These are phyloP conservation scores for Phortica variegata DNA, from an alignment of 1,140 invertebrate genomes.

Conservation along the genomic window DNA sequence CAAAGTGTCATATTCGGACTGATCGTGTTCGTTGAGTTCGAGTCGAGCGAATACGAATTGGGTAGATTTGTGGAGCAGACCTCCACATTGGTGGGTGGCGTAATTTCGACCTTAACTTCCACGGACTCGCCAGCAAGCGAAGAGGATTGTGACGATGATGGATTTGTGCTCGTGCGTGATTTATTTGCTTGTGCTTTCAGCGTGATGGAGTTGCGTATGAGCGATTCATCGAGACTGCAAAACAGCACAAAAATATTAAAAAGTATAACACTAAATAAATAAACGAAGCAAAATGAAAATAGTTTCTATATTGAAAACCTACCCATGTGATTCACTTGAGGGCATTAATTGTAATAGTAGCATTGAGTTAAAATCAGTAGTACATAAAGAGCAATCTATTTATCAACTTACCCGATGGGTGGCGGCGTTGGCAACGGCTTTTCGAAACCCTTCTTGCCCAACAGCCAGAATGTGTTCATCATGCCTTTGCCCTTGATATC, in stretches of 20 bases:
- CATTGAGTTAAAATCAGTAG: too few relatives aligned
- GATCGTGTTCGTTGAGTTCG: conserved; percentile 49
- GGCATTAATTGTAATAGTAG: background rate
- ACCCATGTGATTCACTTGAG: conserved; percentile 51
- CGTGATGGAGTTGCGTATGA: conserved; percentile 52
- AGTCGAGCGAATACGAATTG: conserved; percentile 54
- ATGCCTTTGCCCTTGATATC: conserved; percentile 88
- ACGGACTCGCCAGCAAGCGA: conserved; percentile 51
- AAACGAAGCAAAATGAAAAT: too few relatives aligned
- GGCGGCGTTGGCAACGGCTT: conserved; percentile 80
- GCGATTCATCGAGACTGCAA: conserved; percentile 64
- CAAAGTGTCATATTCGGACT: conserved; percentile 48
- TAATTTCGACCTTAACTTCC: conserved; percentile 56
- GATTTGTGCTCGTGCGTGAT: conserved; percentile 51
- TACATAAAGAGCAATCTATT: background rate
- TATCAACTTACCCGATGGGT: conserved; percentile 68
- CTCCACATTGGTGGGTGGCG: conserved; percentile 45
- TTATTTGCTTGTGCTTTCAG: conserved; percentile 50
- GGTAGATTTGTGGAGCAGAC: conserved; percentile 34
- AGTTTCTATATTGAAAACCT: conserved; percentile 26
- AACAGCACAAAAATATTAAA: background rate
- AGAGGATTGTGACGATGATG: conserved; percentile 53
- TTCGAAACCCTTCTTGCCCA: conserved; percentile 84
- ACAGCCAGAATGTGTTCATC: conserved; percentile 88
- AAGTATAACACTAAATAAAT: background rate